These are phyloP conservation scores for Andricus quercusramuli DNA, from an alignment of 2,888 invertebrate species.

Conservation along the genomic window DNA sequence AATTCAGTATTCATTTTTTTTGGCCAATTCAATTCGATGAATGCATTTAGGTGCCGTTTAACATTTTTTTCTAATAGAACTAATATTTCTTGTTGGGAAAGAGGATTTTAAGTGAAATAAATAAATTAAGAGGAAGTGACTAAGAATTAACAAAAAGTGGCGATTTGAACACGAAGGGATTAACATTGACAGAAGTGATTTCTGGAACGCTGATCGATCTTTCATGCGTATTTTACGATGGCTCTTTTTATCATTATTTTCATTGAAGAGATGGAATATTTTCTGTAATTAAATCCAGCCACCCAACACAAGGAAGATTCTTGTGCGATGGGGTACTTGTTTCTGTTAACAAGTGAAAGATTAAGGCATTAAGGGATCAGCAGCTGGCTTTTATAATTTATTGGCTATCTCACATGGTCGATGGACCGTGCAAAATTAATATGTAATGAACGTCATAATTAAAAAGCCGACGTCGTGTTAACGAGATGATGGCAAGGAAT, in stretches of 20 bases:
- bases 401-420: constrained; percentile 22
- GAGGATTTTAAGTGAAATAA: neutral
- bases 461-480: constrained; percentile 1
- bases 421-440: constrained; percentile 32
- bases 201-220: neutral
- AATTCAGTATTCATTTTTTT: neutral
- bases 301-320: neutral
- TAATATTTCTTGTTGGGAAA: neutral
- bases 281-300: neutral
- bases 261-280: neutral
- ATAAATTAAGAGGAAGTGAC: constrained; percentile 1
- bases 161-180: constrained; percentile 46
- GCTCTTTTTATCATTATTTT: neutral
- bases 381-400: constrained; percentile 38
- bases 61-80: no score
- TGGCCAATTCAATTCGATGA: neutral
- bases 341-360: neutral
- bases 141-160: constrained; percentile 38
- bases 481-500: neutral
- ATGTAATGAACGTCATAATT: constrained; percentile 6
- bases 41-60: no score
- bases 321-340: constrained; percentile 1
- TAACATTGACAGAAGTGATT: constrained; percentile 17
- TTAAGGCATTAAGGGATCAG: constrained; percentile 25
- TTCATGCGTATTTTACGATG: neutral